Evolutionary conservation across 2,113 vertebrate genomes (phyloP).

Genomic region (Boulengeromyrus knoepffleri): DNA sequence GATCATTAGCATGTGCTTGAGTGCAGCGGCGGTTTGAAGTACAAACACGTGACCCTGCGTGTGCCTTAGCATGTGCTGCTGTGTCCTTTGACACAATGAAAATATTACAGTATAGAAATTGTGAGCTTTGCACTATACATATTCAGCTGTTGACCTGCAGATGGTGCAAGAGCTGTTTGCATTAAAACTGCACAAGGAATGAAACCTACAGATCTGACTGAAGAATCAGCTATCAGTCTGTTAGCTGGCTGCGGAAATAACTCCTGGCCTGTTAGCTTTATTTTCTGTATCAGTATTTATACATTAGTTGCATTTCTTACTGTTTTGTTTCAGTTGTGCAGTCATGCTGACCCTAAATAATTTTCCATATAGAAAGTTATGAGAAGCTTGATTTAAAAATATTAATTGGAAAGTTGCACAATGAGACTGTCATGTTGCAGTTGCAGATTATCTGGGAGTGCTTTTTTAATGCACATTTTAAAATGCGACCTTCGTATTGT

Average conservation of each 20-base stretch:
- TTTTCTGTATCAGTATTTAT: background rate
- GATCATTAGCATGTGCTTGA: background rate
- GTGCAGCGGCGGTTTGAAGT: background rate
- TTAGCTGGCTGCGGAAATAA: background rate
- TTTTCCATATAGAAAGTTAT: background rate
- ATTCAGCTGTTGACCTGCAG: background rate
- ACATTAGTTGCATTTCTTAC: background rate
- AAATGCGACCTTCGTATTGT: background rate
- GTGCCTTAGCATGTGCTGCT: background rate
- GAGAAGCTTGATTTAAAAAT: background rate
- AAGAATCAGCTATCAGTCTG: background rate
- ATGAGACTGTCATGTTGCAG: background rate
- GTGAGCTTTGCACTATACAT: background rate
- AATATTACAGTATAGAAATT: background rate
- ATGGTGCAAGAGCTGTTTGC: constrained; percentile 8
- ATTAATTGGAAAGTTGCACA: background rate
- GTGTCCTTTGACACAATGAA: background rate
- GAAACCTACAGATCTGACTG: background rate
- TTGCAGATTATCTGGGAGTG: background rate
- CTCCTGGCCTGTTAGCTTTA: background rate
- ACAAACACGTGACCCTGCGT: background rate
- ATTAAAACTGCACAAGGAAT: background rate
- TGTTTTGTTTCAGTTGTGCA: background rate
- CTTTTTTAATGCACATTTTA: background rate
- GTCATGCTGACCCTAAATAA: background rate